Evolutionary conservation across 2,888 invertebrate species (phyloP).

Genomic region (Stenichneumon culpator): DNA sequence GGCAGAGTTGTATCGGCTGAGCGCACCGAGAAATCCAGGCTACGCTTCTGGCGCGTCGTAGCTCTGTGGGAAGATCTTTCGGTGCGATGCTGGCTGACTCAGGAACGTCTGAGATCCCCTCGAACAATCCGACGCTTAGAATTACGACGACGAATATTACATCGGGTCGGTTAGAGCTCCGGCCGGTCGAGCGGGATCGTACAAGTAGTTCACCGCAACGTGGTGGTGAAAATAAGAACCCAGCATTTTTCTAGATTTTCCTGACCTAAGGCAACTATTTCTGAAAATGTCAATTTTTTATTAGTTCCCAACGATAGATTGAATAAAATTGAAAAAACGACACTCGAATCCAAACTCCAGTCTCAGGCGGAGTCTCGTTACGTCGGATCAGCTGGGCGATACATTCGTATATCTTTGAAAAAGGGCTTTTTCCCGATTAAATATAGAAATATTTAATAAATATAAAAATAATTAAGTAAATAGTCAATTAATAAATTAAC

Average conservation of each 20-base stretch:
- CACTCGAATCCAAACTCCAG: neutral
- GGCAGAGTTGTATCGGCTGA: slow-evolving; percentile 34
- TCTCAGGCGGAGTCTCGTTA: neutral
- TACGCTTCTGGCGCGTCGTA: slow-evolving; percentile 49
- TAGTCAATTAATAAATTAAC: no score
- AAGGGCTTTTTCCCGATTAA: no score
- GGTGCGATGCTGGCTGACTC: slow-evolving; percentile 25
- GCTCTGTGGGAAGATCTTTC: slow-evolving; percentile 59
- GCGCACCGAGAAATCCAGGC: slow-evolving; percentile 60
- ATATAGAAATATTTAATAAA: no score
- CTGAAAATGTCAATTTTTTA: no score
- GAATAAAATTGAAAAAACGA: neutral
- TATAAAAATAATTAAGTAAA: no score
- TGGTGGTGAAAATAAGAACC: no score
- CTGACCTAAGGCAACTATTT: no score
- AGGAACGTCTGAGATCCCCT: slow-evolving; percentile 39
- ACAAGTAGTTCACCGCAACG: neutral
- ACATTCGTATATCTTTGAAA: no score
- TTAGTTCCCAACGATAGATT: neutral
- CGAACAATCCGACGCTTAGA: slow-evolving; percentile 48
- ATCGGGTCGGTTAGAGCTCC: neutral
- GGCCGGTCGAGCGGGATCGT: neutral
- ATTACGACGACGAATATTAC: slow-evolving; percentile 27
- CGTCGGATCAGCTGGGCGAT: neutral
- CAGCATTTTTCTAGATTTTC: no score